Conservation (phyloP, 2,113 vertebrate species). For the Cheilinus undulatus region DNA sequence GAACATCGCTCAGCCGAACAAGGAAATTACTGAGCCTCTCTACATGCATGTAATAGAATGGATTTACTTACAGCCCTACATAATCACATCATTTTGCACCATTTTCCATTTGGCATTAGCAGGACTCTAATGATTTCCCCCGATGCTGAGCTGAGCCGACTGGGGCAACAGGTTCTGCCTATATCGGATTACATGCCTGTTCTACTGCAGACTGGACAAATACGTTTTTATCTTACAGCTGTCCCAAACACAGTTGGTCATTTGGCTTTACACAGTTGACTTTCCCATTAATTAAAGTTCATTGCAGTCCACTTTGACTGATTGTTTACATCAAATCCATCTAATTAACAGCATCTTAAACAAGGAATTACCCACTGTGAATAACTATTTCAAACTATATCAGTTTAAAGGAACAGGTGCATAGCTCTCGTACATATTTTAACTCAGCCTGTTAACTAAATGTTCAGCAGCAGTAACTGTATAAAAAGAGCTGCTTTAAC, state of each 20-base stretch:
- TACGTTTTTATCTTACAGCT: slow-evolving; percentile 20
- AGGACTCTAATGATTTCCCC: slow-evolving; percentile 62
- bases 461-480: too few relatives aligned
- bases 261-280: slow-evolving; percentile 9
- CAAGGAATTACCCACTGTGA: too few relatives aligned
- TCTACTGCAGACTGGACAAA: slow-evolving; percentile 4
- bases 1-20: slow-evolving; percentile 62
- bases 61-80: slow-evolving; percentile 46
- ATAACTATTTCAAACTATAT: too few relatives aligned
- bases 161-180: slow-evolving; percentile 37
- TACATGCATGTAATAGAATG: slow-evolving; percentile 49
- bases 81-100: slow-evolving; percentile 62
- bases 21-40: slow-evolving; percentile 47
- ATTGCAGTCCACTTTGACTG: too few relatives aligned
- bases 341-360: too few relatives aligned
- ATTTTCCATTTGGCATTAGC: slow-evolving; percentile 57
- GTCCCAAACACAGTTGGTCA: slow-evolving; percentile 10
- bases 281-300: not conserved
- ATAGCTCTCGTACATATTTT: too few relatives aligned
- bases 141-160: slow-evolving; percentile 42
- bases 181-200: slow-evolving; percentile 36
- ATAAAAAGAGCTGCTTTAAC: too few relatives aligned
- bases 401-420: too few relatives aligned
- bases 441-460: too few relatives aligned
- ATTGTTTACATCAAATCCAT: too few relatives aligned